Percentiles rank a stretch among this genome's conserved stretches.
phyloP scores from a whole-genome alignment of 2,797 vertebrate genomes.

The Crotalus adamanteus region DNA sequence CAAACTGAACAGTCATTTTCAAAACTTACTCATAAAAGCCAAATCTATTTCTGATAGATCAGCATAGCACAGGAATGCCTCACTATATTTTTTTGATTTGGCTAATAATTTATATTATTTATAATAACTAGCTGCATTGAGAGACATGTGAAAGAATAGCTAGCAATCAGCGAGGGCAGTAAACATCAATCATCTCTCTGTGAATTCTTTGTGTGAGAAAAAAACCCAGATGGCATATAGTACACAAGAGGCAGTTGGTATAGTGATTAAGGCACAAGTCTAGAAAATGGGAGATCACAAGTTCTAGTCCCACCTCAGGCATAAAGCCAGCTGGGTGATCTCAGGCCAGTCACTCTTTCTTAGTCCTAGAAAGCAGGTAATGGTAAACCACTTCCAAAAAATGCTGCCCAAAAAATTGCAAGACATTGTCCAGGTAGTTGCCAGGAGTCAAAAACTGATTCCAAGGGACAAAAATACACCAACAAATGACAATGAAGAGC shows the following conservation, averaged over 20 bases:
- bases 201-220: not conserved
- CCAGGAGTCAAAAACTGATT: not conserved
- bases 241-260: not conserved
- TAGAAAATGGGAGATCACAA: not conserved
- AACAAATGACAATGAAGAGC: not conserved
- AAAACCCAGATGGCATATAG: not conserved
- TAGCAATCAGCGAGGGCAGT: not conserved
- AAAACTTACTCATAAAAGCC: not conserved
- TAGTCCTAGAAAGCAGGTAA: not conserved
- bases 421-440: not conserved
- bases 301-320: not conserved
- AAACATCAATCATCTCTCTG: not conserved
- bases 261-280: not conserved
- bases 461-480: not conserved
- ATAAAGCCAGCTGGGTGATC: not conserved
- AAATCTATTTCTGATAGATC: not conserved
- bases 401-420: not conserved
- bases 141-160: not conserved
- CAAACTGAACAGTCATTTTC: not conserved
- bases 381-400: not conserved
- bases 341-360: not conserved
- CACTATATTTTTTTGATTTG: not conserved
- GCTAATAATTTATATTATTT: not conserved
- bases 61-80: not conserved
- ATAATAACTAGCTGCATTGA: not conserved